Evolutionary conservation across 92 coral and sea anemone genomes (phyloP).

Genomic region (Phenganax marumi): DNA sequence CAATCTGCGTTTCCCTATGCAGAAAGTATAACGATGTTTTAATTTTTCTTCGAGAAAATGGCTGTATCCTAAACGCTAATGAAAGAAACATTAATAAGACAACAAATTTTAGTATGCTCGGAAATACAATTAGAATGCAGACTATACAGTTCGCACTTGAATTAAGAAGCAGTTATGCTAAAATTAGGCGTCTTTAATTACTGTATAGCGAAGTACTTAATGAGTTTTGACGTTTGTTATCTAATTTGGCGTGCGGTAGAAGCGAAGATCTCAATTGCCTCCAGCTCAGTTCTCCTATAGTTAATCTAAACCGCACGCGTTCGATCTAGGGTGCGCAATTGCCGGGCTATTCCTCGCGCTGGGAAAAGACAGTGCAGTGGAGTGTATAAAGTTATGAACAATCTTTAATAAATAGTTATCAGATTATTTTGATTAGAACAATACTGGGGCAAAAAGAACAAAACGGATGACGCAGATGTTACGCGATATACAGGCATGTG

Average conservation of each 20-base stretch:
- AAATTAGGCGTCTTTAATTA: not conserved
- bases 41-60: no score
- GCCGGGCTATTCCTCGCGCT: not conserved
- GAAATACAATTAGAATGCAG: not conserved
- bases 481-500: not conserved
- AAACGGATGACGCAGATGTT: not conserved
- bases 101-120: not conserved
- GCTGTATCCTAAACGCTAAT: not conserved
- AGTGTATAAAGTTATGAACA: not conserved
- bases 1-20: not conserved
- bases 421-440: not conserved
- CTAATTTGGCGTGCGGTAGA: not conserved
- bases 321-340: not conserved
- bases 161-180: constrained; percentile 7
- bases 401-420: constrained; percentile 1
- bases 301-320: not conserved
- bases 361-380: not conserved
- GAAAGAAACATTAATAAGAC: not conserved
- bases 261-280: not conserved
- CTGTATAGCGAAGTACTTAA: not conserved
- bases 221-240: not conserved
- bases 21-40: not conserved
- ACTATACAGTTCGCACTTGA: not conserved
- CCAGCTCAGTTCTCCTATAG: not conserved
- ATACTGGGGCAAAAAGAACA: not conserved